Evolutionary conservation across 2,797 vertebrate genomes (phyloP).

Genomic region (Rousettus madagascariensis): DNA sequence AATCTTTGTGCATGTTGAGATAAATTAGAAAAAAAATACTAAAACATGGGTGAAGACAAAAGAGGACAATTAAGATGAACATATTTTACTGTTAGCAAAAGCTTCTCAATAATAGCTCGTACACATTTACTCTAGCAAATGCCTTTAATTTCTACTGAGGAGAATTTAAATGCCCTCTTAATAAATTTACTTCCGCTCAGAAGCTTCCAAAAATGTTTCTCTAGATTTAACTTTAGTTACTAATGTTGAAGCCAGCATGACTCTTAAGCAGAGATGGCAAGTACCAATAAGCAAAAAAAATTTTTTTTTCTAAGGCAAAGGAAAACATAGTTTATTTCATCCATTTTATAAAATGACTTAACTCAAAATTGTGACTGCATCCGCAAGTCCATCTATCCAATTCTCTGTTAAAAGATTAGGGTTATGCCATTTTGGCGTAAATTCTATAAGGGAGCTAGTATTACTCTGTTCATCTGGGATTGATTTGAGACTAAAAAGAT

Average conservation of each 20-base stretch:
- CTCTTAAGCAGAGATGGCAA: constrained; percentile 37
- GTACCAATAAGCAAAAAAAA: neutral
- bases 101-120: neutral
- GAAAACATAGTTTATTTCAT: constrained; percentile 27
- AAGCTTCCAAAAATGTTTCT: constrained; percentile 36
- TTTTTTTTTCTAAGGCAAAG: neutral
- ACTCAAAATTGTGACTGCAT: neutral
- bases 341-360: constrained; percentile 1
- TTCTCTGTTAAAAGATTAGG: neutral
- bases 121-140: neutral
- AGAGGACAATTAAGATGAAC: neutral
- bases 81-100: neutral
- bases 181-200: constrained; percentile 37
- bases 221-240: constrained; percentile 41
- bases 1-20: neutral
- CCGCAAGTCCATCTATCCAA: neutral
- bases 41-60: neutral
- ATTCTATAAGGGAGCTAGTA: neutral
- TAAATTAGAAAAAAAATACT: neutral
- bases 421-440: neutral
- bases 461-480: neutral
- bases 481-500: neutral
- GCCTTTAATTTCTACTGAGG: constrained; percentile 24
- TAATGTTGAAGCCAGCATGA: constrained; percentile 32
- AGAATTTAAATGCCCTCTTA: constrained; percentile 26